Base-by-base conservation (phyloP, 2,113 vertebrate genomes). In the Eudyptes chrysolophus region DNA sequence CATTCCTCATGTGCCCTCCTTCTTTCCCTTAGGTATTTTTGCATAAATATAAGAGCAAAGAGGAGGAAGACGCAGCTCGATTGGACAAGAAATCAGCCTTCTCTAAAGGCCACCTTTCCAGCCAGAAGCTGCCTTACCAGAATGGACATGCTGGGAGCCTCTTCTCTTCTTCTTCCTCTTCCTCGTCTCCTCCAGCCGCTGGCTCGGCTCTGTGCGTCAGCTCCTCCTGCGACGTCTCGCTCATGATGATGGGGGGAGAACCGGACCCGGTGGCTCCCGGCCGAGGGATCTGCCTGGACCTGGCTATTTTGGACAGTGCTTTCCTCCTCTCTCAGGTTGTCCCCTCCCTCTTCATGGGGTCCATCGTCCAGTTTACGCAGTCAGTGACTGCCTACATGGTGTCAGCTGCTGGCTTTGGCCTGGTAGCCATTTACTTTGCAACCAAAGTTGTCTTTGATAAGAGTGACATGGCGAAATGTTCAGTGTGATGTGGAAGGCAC, bases 301-400 rank as follows among this genome's bases (percentile, higher is more conserved):
- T 99, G 10, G 99, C 99, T 74, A 98, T 99, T 92, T 92, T 99
- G 97, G 99, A 99, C 97, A 99, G 99, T 54, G 99, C 99, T 17
- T 99, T 98, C 94, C 97, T 99, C 30, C 98, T 99, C 71, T 99
- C 99, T 29, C 99, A 99, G 97, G 98, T 99, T 26, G 96, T 99
- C 52, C 98, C 99, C 0, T 99, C 99, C 12, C 98, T 99, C 42
- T 55, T 98, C 58, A 98, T 99, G 98, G 98, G 99, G 48, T 98
- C 98, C 32, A 97, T 99, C 3, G 99, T 99, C 13, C 98, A 99
- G 96, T 95, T 99, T 89, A 98, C 98, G 8, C 98, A 98, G 85
- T 99, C 98, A 0, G 99, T 99, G 94, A 98, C 98, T 1, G 98
- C 98, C 79, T 99, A 99, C 94, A 98, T 99, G 98, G 98, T 95